phyloP scores from a whole-genome alignment of 2,888 invertebrate genomes.

The Synanthedon tipuliformis region DNA sequence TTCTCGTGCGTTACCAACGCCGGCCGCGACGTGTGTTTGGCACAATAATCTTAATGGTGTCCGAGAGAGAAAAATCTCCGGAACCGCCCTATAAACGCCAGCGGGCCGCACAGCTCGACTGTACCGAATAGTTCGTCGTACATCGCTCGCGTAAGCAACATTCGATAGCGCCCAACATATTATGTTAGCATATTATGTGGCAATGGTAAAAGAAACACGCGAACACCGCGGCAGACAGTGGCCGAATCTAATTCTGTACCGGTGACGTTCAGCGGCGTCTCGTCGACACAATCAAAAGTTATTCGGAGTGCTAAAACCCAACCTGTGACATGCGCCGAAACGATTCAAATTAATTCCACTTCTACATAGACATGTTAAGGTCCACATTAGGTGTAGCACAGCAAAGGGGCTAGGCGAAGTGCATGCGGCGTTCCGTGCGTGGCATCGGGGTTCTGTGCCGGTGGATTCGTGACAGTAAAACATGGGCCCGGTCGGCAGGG shows the following conservation, averaged over 20 bases:
- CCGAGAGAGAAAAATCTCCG: neutral
- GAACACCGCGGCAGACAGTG: conserved; percentile 31
- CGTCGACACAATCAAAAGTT: conserved; percentile 62
- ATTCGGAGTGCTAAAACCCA: conserved; percentile 54
- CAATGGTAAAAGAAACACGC: neutral
- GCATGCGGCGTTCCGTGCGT: neutral
- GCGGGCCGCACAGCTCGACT: too few species aligned
- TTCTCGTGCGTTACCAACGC: neutral
- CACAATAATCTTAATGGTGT: conserved; percentile 1
- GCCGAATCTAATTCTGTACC: conserved; percentile 52
- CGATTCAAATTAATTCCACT: neutral
- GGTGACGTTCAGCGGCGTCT: conserved; percentile 40
- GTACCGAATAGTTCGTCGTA: neutral
- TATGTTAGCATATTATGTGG: neutral
- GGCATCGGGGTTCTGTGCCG: conserved; percentile 6
- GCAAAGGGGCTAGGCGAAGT: neutral
- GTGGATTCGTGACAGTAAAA: conserved; percentile 29
- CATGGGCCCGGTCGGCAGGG: neutral
- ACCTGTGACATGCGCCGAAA: conserved; percentile 5
- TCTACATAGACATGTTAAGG: neutral
- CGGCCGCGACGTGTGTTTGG: neutral
- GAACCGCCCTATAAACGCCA: neutral
- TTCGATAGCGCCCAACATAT: neutral
- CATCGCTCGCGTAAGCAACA: neutral
- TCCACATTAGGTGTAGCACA: neutral